phyloP scores from a whole-genome alignment of 2,888 invertebrate species.

The Theretra japonica region DNA sequence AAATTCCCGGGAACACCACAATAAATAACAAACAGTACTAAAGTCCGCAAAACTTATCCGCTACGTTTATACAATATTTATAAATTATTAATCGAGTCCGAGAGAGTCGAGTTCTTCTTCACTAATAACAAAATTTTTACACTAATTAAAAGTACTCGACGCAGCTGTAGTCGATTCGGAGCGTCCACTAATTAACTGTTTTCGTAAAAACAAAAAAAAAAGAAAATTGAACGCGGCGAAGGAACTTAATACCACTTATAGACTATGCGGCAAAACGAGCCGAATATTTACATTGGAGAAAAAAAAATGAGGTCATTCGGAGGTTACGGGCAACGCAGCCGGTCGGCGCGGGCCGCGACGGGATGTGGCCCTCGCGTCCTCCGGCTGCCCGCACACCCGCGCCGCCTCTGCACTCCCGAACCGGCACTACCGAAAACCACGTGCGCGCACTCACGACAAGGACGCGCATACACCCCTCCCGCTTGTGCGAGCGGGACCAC shows the following conservation, averaged over 20 bases:
- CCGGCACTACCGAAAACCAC: conserved; percentile 70
- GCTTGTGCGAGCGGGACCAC: conserved; percentile 55
- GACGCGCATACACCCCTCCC: conserved; percentile 52
- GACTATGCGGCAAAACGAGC: conserved; percentile 82
- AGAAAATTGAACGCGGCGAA: conserved; percentile 65
- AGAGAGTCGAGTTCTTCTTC: conserved; percentile 56
- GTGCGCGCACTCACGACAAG: conserved; percentile 74
- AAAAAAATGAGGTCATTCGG: conserved; percentile 84
- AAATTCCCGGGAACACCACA: conserved; percentile 55
- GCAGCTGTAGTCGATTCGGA: conserved; percentile 60
- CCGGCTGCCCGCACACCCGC: conserved; percentile 52
- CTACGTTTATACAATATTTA: conserved; percentile 49
- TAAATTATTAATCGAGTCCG: conserved; percentile 54
- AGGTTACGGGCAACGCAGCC: conserved; percentile 84
- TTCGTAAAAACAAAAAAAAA: conserved; percentile 54
- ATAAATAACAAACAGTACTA: conserved; percentile 56
- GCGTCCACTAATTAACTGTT: conserved; percentile 62
- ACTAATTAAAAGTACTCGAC: conserved; percentile 62
- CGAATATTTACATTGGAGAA: conserved; percentile 84
- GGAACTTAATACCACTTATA: conserved; percentile 84
- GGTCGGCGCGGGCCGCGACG: conserved; percentile 82
- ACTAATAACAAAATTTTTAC: conserved; percentile 59
- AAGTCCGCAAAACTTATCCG: conserved; percentile 52
- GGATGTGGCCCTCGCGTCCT: conserved; percentile 70
- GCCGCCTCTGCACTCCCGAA: conserved; percentile 50